Evolutionary conservation across 2,888 invertebrate genomes (phyloP).

Genomic region (Parnassius mnemosyne): DNA sequence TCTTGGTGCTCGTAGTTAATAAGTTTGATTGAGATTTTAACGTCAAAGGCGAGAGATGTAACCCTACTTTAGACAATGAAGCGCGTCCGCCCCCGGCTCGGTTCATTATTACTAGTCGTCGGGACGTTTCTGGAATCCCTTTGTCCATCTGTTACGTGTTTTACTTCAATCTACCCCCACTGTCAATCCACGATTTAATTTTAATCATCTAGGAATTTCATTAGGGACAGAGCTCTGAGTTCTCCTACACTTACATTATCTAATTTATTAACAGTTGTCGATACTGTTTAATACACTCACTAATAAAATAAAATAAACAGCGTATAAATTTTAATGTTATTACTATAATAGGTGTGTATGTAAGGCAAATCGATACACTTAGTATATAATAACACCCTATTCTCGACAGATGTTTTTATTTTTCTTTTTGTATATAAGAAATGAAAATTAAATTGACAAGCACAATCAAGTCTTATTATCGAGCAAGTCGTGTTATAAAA

Average conservation of each 20-base stretch:
- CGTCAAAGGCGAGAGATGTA: conserved; percentile 47
- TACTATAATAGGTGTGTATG: too few species aligned
- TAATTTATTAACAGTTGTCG: too few species aligned
- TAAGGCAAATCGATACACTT: too few species aligned
- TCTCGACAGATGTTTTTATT: too few species aligned
- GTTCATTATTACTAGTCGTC: conserved; percentile 56
- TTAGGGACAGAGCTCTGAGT: background rate
- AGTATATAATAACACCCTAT: too few species aligned
- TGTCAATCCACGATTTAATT: conserved; percentile 32
- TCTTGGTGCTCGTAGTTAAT: conserved; percentile 36
- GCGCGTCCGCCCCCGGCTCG: conserved; percentile 45
- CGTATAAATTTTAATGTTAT: too few species aligned
- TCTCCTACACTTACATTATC: background rate
- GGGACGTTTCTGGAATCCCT: conserved; percentile 51
- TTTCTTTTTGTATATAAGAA: too few species aligned
- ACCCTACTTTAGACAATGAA: conserved; percentile 48
- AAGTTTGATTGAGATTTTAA: conserved; percentile 50
- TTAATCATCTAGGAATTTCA: conserved; percentile 35
- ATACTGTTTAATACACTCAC: too few species aligned
- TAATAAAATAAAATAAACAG: too few species aligned
- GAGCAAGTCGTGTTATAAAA: too few species aligned
- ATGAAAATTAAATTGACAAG: too few species aligned
- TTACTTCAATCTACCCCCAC: conserved; percentile 44
- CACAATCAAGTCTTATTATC: too few species aligned
- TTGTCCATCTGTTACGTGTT: conserved; percentile 59